Conservation (phyloP, 2,113 vertebrate species). For the Tenebrosternarchus preto region DNA sequence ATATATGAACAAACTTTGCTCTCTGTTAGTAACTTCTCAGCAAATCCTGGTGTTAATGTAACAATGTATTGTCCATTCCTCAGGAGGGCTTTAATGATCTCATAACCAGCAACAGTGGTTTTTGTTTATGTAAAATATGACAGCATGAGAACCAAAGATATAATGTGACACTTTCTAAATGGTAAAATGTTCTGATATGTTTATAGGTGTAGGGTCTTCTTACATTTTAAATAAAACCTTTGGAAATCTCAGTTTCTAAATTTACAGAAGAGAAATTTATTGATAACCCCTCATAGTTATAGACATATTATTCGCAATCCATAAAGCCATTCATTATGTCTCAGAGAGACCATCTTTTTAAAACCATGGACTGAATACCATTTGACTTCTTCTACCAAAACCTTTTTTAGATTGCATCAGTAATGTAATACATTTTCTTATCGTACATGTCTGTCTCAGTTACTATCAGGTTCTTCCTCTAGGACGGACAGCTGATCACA, state of each 20-base stretch:
- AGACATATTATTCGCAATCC: neutral
- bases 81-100: constrained; percentile 28
- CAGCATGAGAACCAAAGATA: neutral
- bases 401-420: neutral
- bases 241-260: neutral
- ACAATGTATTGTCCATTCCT: neutral
- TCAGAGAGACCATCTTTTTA: neutral
- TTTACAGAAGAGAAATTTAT: neutral
- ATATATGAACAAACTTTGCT: neutral
- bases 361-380: neutral
- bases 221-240: neutral
- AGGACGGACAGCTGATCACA: neutral
- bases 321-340: neutral
- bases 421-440: neutral
- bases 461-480: neutral
- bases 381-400: neutral
- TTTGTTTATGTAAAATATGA: constrained; percentile 3
- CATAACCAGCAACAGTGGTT: constrained; percentile 1
- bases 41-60: neutral
- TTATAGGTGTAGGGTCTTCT: neutral
- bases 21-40: neutral
- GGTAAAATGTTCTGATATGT: neutral
- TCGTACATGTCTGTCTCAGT: neutral
- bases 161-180: neutral
- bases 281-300: neutral